Base-by-base conservation (phyloP, 2,888 invertebrate species). In the Tipula helvola region DNA sequence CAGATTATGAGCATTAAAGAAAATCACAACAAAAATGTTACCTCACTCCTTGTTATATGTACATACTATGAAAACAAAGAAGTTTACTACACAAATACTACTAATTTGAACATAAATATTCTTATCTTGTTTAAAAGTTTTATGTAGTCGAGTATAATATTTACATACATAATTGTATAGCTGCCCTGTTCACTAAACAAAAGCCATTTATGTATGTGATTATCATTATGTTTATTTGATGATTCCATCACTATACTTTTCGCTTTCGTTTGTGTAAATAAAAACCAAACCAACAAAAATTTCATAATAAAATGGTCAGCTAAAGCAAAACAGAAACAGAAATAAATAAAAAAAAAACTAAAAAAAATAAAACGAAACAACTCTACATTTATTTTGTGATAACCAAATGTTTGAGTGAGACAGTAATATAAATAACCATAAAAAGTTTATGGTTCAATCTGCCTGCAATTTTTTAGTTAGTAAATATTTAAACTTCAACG, bases 401-500 rank as follows among this genome's bases (percentile, higher is more conserved):
- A 71, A 71, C 28, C 71, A 12, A 57, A 57, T 5, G 52, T 71
- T 28, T 2, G 28, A 71, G 71, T 12, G 71, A 71, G 71, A 28
- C 71, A 28, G 28, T 28, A 13, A 1, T 71, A 71, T 71, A 71
- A 71, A 28, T 71, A 71, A 71, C 71, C 28, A 71, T 71, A 71
- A 71, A 71, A 28, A 71, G 28, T 28, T 71, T 71, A 71, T 71
- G 28, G 71, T 71, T 71, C 28, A 71, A 10, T 28, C 28, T 71
- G 28, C n/a, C 39, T 84, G 36, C 36, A 39, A 84, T 85, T 18
- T 85, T 85, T 42, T 42, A 10, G n/a, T 85, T 85, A 85, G 42
- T 85, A 85, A 85, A 8, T 85, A 44, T 85, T 85, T 42, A 42
- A 85, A 42, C 42, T 85, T 18, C 39, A 85, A 85, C 85, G 85